Base-by-base conservation (phyloP, 2,797 vertebrate species). In the Silurus aristotelis region DNA sequence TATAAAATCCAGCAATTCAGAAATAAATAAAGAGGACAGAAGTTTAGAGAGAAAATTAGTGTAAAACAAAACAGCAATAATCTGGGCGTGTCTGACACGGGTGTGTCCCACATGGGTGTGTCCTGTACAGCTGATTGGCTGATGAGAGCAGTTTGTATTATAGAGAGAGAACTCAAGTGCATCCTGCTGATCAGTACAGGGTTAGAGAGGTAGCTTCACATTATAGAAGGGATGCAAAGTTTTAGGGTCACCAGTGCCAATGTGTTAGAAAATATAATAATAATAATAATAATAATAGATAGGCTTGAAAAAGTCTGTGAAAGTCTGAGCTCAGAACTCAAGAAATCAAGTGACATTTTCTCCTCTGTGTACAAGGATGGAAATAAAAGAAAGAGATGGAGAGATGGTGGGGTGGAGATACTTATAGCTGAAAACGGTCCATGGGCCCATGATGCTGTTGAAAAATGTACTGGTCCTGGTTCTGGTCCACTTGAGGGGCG, bases 401-500 rank as follows among this genome's bases (percentile, higher is more conserved):
- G 67, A 19, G 60, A 19, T 46, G 55, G 66, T 17, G n/a, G 9
- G 14, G 8, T 7, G 5, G 46, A 63, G 25, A 15, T 56, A 43
- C 87, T 94, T 93, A 95, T 87, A 97, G 94, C 84, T 98, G 96
- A 91, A 97, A 98, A 2, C 95, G 96, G 78, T 97, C 96, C 95
- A 97, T 96, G 76, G 97, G 97, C 86, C 96, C 96, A 86, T 97
- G 96, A 81, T 95, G 94, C 84, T 95, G 94, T 84, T 97, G 97
- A 94, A 97, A 98, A 88, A 97, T 92, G 89, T 97, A 98, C 90
- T 98, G 97, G 60, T 95, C 96, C 70, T 97, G 96, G 89, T 87
- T 95, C 93, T 96, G 96, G 93, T 98, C 96, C 91, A 98, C 96
- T 87, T 96, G 97, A 27, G 97, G 97, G 48, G 93, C 96, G 90